phyloP scores from a whole-genome alignment of 1,140 invertebrate genomes.

The Ditylenchus dipsaci region DNA sequence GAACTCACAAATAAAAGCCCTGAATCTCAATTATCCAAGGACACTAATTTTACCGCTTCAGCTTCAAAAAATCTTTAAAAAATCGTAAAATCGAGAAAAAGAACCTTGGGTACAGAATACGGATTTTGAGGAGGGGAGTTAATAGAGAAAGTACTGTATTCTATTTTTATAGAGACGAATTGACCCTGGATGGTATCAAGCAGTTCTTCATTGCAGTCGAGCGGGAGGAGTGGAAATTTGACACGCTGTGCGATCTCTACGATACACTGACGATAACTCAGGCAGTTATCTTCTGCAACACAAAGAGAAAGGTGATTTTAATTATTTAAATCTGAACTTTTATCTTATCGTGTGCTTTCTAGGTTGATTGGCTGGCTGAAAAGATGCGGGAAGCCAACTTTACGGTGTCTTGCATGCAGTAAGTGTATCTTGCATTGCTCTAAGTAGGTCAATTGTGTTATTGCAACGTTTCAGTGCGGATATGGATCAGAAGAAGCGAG shows the following conservation, averaged over 20 bases:
- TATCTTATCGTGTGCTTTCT: too few relatives aligned
- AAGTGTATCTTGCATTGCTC: too few relatives aligned
- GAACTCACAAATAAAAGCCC: too few relatives aligned
- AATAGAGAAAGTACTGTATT: slow-evolving; percentile 1
- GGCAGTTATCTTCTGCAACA: slow-evolving; percentile 99
- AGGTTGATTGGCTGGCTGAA: slow-evolving; percentile 89
- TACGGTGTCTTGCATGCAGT: slow-evolving; percentile 92
- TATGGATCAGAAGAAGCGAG: slow-evolving; percentile 98
- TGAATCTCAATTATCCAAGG: too few relatives aligned
- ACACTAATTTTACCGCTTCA: too few relatives aligned
- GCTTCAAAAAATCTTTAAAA: too few relatives aligned
- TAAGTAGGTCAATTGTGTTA: too few relatives aligned
- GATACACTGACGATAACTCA: slow-evolving; percentile 98
- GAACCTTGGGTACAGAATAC: too few relatives aligned
- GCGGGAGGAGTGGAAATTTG: slow-evolving; percentile 99
- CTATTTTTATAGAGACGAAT: slow-evolving; percentile 75
- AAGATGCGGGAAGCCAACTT: slow-evolving; percentile 99
- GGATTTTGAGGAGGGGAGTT: too few relatives aligned
- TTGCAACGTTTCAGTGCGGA: slow-evolving; percentile 86
- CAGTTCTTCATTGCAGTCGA: slow-evolving; percentile 99
- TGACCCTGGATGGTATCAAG: slow-evolving; percentile 98
- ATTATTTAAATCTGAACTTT: background rate
- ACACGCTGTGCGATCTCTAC: slow-evolving; percentile 95
- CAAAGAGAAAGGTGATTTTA: slow-evolving; percentile 79
- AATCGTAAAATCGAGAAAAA: too few relatives aligned